phyloP scores from a whole-genome alignment of 2,888 invertebrate species.

The Coleophora deauratella region DNA sequence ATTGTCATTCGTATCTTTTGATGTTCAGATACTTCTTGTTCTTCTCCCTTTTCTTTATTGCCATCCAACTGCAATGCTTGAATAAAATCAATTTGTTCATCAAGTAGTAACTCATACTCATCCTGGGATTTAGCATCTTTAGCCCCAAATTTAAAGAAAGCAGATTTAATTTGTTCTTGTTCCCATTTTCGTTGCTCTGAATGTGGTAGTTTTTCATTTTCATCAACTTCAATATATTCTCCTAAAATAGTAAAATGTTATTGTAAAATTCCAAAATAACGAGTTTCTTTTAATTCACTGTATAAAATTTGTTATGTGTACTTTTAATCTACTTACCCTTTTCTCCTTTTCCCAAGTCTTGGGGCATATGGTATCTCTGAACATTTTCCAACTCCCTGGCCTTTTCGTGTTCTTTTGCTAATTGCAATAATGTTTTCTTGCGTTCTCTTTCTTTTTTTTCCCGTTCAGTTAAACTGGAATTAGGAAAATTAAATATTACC shows the following conservation, averaged over 20 bases:
- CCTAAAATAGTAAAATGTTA: slow-evolving; percentile 50
- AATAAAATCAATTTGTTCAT: slow-evolving; percentile 98
- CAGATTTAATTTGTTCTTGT: slow-evolving; percentile 95
- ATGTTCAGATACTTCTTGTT: slow-evolving; percentile 77
- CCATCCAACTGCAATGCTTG: slow-evolving; percentile 90
- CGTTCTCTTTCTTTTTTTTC: slow-evolving; percentile 90
- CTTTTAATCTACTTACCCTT: slow-evolving; percentile 47
- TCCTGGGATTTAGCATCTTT: slow-evolving; percentile 84
- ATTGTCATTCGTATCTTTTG: slow-evolving; percentile 83
- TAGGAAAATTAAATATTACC: not conserved
- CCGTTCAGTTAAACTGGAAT: slow-evolving; percentile 84
- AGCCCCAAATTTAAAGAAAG: slow-evolving; percentile 94
- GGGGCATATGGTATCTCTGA: slow-evolving; percentile 96
- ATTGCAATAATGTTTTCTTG: slow-evolving; percentile 89
- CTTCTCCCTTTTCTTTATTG: slow-evolving; percentile 72
- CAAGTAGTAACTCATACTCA: slow-evolving; percentile 94
- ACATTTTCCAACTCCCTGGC: slow-evolving; percentile 95
- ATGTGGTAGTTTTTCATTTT: slow-evolving; percentile 86
- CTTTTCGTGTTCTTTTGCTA: slow-evolving; percentile 96
- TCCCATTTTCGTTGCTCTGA: slow-evolving; percentile 97
- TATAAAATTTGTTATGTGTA: no score
- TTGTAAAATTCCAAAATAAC: no score
- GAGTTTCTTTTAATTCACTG: no score
- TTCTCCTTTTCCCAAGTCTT: slow-evolving; percentile 85
- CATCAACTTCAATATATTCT: slow-evolving; percentile 89